A percentile compares a stretch with the other conserved stretches of the same genome.
Evolutionary conservation across 2,113 vertebrate genomes (phyloP).

Genomic region (Prunella fulvescens): DNA sequence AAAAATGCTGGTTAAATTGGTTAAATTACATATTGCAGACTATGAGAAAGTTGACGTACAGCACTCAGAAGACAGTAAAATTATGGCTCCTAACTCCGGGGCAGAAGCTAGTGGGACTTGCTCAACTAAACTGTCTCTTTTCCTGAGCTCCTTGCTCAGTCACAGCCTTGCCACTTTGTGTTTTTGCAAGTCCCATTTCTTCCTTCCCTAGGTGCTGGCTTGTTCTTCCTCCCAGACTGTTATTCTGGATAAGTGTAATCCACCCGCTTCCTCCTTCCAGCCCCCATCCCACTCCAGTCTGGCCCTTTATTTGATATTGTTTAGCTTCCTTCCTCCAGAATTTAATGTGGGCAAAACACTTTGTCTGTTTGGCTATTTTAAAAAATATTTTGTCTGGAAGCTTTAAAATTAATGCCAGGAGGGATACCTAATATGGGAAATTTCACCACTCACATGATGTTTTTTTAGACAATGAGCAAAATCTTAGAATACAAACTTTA

Average conservation of each 20-base stretch:
- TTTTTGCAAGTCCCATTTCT: neutral
- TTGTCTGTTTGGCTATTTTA: neutral
- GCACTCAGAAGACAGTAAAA: neutral
- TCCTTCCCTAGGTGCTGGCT: neutral
- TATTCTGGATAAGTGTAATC: neutral
- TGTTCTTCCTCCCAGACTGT: neutral
- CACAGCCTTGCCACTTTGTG: neutral
- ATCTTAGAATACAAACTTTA: neutral
- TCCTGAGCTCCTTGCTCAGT: neutral
- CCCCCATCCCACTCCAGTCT: neutral
- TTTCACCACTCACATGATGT: neutral
- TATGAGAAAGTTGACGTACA: neutral
- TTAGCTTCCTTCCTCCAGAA: slow-evolving; percentile 20
- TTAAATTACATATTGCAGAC: neutral
- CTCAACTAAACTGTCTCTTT: neutral
- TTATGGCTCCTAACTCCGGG: neutral
- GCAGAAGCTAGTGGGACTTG: neutral
- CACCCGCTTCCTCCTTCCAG: neutral
- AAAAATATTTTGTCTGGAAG: neutral
- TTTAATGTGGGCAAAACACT: neutral
- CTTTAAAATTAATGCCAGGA: neutral
- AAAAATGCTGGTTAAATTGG: neutral
- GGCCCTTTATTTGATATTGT: neutral
- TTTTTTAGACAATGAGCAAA: neutral
- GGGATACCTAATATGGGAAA: neutral